phyloP scores from a whole-genome alignment of 2,797 vertebrate genomes.

The Falco biarmicus region DNA sequence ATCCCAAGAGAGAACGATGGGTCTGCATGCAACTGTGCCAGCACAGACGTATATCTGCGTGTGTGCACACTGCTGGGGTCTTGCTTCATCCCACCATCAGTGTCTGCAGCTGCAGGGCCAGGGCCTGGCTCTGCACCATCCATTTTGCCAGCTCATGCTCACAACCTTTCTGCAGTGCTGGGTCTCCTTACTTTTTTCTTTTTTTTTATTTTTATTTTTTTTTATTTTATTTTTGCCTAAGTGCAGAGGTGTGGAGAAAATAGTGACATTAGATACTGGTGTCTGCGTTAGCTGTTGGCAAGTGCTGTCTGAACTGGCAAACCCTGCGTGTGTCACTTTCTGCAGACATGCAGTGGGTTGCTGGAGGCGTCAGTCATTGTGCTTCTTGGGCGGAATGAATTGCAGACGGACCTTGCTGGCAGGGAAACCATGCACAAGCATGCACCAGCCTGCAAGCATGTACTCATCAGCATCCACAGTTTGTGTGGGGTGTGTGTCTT shows the following conservation, averaged over 20 bases:
- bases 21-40: fast-evolving
- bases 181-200: not conserved
- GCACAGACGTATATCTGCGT: fast-evolving
- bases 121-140: not conserved
- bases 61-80: fast-evolving
- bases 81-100: not conserved
- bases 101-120: not conserved
- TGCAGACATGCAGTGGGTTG: not conserved
- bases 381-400: not conserved
- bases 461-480: not conserved
- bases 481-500: fast-evolving
- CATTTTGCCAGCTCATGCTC: fast-evolving
- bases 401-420: fast-evolving
- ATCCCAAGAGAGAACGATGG: not conserved
- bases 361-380: not conserved
- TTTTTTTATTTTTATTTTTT: not conserved
- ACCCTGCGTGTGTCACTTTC: not conserved
- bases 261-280: not conserved
- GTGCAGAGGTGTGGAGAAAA: not conserved
- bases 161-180: not conserved
- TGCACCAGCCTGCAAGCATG: not conserved
- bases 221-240: too few species aligned
- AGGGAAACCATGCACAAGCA: fast-evolving
- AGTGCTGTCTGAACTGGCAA: not conserved
- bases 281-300: not conserved